Evolutionary conservation across 2,113 vertebrate genomes (phyloP).

Genomic region (Rhadina sibilatrix): DNA sequence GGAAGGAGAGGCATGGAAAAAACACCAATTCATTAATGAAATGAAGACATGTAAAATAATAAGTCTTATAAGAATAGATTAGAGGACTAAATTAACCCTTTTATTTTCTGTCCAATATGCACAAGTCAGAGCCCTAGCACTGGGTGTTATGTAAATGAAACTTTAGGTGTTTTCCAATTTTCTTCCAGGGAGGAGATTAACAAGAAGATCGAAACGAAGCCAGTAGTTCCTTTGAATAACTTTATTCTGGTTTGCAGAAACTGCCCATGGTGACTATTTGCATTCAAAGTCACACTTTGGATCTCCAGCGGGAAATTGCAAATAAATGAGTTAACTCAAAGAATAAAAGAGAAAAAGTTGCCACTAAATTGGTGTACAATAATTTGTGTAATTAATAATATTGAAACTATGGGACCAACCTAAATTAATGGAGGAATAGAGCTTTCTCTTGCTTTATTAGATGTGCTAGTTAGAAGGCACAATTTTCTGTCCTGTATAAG

Average conservation of each 20-base stretch:
- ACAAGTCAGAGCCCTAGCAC: constrained; percentile 5
- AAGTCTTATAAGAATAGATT: constrained; percentile 76
- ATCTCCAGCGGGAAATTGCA: background rate
- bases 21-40: constrained; percentile 81
- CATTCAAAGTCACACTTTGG: background rate
- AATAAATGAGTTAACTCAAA: constrained; percentile 59
- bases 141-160: constrained; percentile 15
- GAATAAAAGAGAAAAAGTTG: constrained; percentile 22
- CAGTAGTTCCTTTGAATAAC: background rate
- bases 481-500: constrained; percentile 24
- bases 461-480: constrained; percentile 40
- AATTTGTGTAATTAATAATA: constrained; percentile 70
- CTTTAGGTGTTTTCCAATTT: constrained; percentile 15
- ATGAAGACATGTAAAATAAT: constrained; percentile 80
- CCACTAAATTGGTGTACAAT: background rate
- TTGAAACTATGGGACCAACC: constrained; percentile 51
- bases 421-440: constrained; percentile 45
- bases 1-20: constrained; percentile 75
- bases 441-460: constrained; percentile 45
- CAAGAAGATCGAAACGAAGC: background rate
- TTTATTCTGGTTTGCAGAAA: background rate
- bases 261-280: background rate
- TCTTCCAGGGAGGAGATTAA: background rate
- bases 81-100: constrained; percentile 75
- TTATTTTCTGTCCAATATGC: constrained; percentile 45